These are phyloP conservation scores for Promerops cafer DNA, from an alignment of 2,113 vertebrate genomes.

Conservation along the genomic window DNA sequence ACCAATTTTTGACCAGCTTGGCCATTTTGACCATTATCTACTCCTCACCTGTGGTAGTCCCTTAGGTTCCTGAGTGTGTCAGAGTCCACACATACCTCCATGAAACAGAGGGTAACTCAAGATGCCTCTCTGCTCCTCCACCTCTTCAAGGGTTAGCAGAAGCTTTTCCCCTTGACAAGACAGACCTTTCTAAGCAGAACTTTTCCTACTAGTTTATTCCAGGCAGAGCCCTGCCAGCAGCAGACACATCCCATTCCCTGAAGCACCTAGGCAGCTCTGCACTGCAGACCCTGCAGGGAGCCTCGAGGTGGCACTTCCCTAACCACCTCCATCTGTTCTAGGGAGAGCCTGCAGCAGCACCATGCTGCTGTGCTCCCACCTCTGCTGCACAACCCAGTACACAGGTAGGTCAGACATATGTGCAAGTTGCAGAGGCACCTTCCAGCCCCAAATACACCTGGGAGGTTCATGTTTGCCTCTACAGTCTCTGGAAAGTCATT, in stretches of 20 bases:
- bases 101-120: background rate
- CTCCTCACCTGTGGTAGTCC: background rate
- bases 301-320: background rate
- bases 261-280: background rate
- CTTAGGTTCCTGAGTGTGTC: background rate
- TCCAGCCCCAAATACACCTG: background rate
- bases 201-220: background rate
- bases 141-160: background rate
- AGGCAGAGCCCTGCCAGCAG: rapidly evolving
- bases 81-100: background rate
- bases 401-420: background rate
- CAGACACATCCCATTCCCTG: background rate
- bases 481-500: background rate
- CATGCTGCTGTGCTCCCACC: background rate
- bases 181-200: background rate
- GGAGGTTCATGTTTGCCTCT: background rate
- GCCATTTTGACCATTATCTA: rapidly evolving
- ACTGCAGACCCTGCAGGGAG: background rate
- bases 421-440: background rate
- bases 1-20: background rate
- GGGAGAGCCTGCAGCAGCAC: background rate
- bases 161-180: background rate
- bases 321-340: background rate
- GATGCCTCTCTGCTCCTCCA: background rate
- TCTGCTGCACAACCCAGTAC: background rate